phyloP scores from a whole-genome alignment of 2,888 invertebrate genomes.

The Sphinx pinastri region DNA sequence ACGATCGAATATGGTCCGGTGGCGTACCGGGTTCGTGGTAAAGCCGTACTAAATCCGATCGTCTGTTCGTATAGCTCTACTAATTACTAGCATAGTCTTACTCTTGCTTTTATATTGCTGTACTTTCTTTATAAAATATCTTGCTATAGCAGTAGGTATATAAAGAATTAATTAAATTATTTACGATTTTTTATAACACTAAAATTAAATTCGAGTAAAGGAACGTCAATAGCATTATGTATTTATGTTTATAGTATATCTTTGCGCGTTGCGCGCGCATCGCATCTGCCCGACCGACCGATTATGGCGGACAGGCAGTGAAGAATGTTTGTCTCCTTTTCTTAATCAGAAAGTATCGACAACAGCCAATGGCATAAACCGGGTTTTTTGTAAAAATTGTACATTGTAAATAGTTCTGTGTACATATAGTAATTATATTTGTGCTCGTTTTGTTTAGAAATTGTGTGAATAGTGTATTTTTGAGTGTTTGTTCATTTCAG shows the following conservation, averaged over 20 bases:
- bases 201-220: slow-evolving; percentile 27
- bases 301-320: slow-evolving; percentile 83
- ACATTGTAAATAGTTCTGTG: slow-evolving; percentile 89
- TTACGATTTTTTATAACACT: no score
- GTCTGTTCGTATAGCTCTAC: no score
- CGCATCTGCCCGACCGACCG: slow-evolving; percentile 80
- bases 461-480: slow-evolving; percentile 86
- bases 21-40: no score
- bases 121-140: no score
- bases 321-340: slow-evolving; percentile 82
- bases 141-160: no score
- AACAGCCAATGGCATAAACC: slow-evolving; percentile 87
- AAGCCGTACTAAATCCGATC: no score
- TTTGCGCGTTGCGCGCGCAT: slow-evolving; percentile 84
- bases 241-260: slow-evolving; percentile 79
- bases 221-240: slow-evolving; percentile 41
- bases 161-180: not conserved
- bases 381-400: slow-evolving; percentile 86
- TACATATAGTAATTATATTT: slow-evolving; percentile 90
- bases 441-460: slow-evolving; percentile 84
- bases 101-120: no score
- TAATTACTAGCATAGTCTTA: no score
- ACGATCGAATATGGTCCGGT: no score
- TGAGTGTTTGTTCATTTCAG: slow-evolving; percentile 84
- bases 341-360: slow-evolving; percentile 85